These are phyloP conservation scores for Brachystomella parvula DNA, from an alignment of 1,140 invertebrate genomes.

Conservation along the genomic window DNA sequence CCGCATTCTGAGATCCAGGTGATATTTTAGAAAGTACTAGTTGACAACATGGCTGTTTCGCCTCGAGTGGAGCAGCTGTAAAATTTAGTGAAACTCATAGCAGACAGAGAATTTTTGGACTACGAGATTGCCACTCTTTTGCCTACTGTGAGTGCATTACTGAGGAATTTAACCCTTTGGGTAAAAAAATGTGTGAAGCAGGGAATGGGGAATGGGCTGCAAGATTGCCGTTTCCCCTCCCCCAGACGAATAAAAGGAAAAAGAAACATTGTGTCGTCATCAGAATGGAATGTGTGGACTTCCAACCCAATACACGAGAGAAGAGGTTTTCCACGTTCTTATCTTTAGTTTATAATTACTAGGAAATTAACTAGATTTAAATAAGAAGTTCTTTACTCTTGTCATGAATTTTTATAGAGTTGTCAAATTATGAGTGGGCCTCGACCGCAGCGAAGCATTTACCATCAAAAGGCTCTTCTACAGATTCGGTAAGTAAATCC, in stretches of 20 bases:
- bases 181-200: too few species aligned
- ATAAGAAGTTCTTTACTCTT: neutral
- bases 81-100: too few species aligned
- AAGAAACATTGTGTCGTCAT: slow-evolving; percentile 23
- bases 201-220: neutral
- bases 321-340: slow-evolving; percentile 6
- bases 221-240: slow-evolving; percentile 1
- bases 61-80: too few species aligned
- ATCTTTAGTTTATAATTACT: neutral
- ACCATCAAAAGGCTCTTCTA: slow-evolving; percentile 36
- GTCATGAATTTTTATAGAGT: neutral
- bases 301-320: slow-evolving; percentile 6
- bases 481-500: slow-evolving; percentile 31
- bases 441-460: slow-evolving; percentile 25
- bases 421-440: slow-evolving; percentile 23
- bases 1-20: too few species aligned
- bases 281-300: slow-evolving; percentile 30
- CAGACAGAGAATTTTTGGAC: too few species aligned
- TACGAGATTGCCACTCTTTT: neutral
- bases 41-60: too few species aligned
- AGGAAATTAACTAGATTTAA: slow-evolving; percentile 8
- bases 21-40: too few species aligned
- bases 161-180: neutral
- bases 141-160: neutral
- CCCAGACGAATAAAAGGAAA: neutral